Evolutionary conservation across 2,888 invertebrate species (phyloP).

Genomic region (Abrostola tripartita): DNA sequence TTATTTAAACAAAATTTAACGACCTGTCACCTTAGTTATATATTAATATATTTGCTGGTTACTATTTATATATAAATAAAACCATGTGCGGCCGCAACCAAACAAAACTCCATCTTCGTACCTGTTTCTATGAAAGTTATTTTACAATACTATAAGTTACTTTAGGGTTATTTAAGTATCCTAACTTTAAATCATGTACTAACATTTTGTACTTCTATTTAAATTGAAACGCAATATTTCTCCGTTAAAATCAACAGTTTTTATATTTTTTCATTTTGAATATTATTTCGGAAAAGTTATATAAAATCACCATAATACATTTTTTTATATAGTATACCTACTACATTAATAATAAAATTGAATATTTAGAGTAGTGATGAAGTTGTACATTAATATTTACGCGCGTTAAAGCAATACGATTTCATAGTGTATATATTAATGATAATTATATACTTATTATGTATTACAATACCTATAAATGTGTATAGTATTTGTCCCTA

Average conservation of each 20-base stretch:
- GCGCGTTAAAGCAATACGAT: constrained; percentile 49
- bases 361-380: constrained; percentile 19
- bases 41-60: not conserved
- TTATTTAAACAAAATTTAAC: too few relatives aligned
- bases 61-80: not conserved
- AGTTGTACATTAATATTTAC: constrained; percentile 34
- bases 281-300: not conserved
- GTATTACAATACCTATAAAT: too few relatives aligned
- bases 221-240: constrained; percentile 20
- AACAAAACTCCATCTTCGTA: constrained; percentile 49
- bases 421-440: constrained; percentile 5
- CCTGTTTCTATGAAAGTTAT: constrained; percentile 55
- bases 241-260: constrained; percentile 5
- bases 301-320: too few relatives aligned
- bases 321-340: not conserved
- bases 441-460: too few relatives aligned
- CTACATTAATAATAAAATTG: not conserved
- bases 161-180: constrained; percentile 28
- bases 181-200: constrained; percentile 33
- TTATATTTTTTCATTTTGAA: constrained; percentile 12
- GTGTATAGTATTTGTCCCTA: too few relatives aligned
- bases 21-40: not conserved
- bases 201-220: constrained; percentile 27
- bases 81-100: constrained; percentile 10
- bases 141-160: constrained; percentile 38